A percentile compares a stretch with the other conserved stretches of the same genome.
phyloP scores from a whole-genome alignment of 2,113 vertebrate species.

The Amblyopsis rosae region DNA sequence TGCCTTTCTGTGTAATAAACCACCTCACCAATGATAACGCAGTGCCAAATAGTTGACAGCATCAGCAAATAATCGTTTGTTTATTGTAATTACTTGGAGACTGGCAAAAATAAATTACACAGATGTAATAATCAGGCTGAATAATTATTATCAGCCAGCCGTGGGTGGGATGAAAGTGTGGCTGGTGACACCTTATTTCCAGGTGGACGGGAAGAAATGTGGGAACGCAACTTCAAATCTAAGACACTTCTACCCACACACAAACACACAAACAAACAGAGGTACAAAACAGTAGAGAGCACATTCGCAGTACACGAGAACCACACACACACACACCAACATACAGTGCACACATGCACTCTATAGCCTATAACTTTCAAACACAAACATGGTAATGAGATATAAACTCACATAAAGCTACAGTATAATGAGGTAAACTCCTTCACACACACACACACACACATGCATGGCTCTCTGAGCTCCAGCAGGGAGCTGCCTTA shows the following conservation, averaged over 20 bases:
- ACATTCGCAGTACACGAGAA: neutral
- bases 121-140: no score
- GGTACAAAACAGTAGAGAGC: neutral
- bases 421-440: constrained; percentile 35
- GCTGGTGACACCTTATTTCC: neutral
- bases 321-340: constrained; percentile 10
- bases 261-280: constrained; percentile 8
- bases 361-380: constrained; percentile 35
- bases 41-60: constrained; percentile 41
- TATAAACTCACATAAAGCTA: constrained; percentile 19
- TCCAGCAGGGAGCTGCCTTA: constrained; percentile 69
- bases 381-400: neutral
- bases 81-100: constrained; percentile 22
- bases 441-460: constrained; percentile 9
- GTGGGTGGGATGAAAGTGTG: neutral
- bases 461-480: constrained; percentile 41
- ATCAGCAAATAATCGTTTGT: constrained; percentile 29
- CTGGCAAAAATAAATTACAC: constrained; percentile 11
- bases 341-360: constrained; percentile 12
- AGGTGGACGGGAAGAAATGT: neutral
- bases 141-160: neutral
- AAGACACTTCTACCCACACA: constrained; percentile 6
- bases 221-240: constrained; percentile 19
- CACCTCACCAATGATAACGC: constrained; percentile 14
- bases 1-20: constrained; percentile 34